Evolutionary conservation across 1,140 invertebrate species (phyloP).

Genomic region (Drosophila virilis): DNA sequence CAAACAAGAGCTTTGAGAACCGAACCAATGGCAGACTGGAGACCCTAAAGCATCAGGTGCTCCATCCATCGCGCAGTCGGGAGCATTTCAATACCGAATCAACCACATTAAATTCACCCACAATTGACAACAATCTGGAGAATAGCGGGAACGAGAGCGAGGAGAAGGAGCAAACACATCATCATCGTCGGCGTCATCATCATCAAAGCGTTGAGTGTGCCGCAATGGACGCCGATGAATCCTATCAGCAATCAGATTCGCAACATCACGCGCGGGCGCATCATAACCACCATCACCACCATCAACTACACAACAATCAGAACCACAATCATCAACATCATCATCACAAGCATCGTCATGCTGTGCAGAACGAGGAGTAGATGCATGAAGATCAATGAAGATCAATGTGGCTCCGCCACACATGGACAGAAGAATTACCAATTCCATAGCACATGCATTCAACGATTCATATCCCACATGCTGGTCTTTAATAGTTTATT

Average conservation of each 20-base stretch:
- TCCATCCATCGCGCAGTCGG: conserved; percentile 37
- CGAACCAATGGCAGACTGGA: conserved; percentile 23
- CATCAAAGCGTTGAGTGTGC: conserved; percentile 23
- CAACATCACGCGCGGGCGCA: conserved; percentile 44
- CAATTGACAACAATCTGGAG: conserved; percentile 71
- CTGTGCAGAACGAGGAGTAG: conserved; percentile 56
- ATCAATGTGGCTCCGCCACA: conserved; percentile 8
- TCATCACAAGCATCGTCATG: conserved; percentile 59
- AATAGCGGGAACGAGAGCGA: conserved; percentile 47
- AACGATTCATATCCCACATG: conserved; percentile 35
- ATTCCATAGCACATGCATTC: conserved; percentile 27
- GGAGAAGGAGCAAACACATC: conserved; percentile 28
- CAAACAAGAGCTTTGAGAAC: conserved; percentile 41
- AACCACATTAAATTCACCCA: conserved; percentile 64
- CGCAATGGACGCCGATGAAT: conserved; percentile 15
- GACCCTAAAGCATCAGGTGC: conserved; percentile 35
- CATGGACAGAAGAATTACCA: conserved; percentile 4
- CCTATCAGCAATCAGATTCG: conserved; percentile 40
- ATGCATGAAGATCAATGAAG: background rate
- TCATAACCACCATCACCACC: conserved; percentile 46
- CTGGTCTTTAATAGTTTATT: conserved; percentile 44
- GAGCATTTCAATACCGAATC: conserved; percentile 42
- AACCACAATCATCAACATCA: conserved; percentile 64
- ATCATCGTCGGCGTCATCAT: conserved; percentile 60
- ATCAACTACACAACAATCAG: conserved; percentile 9